phyloP scores from a whole-genome alignment of 2,797 vertebrate genomes.

The Alcedo quadribrachys region DNA sequence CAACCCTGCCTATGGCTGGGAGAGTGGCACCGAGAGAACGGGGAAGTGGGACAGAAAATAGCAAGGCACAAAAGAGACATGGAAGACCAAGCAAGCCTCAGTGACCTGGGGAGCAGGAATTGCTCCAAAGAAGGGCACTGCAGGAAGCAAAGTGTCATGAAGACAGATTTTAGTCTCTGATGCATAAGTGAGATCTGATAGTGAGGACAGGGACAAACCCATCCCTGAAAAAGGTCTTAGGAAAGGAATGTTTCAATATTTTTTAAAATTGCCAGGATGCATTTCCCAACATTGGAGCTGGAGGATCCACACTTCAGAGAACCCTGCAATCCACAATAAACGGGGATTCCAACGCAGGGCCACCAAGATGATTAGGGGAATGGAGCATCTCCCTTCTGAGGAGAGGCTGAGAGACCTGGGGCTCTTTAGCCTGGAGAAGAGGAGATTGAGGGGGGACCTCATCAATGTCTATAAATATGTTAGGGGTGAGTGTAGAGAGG shows the following conservation, averaged over 20 bases:
- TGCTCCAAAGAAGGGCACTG: not conserved
- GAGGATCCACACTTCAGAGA: not conserved
- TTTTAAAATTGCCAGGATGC: rapidly evolving
- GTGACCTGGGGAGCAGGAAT: too few relatives aligned
- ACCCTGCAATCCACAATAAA: rapidly evolving
- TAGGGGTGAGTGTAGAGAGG: too few relatives aligned
- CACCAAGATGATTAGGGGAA: too few relatives aligned
- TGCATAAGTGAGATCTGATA: not conserved
- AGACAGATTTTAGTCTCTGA: not conserved
- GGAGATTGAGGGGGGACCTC: too few relatives aligned
- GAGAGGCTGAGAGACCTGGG: too few relatives aligned
- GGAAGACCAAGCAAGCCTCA: rapidly evolving
- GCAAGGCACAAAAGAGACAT: rapidly evolving
- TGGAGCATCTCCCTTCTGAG: too few relatives aligned
- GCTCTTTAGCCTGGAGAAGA: too few relatives aligned
- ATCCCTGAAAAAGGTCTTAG: not conserved
- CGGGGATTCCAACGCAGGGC: too few relatives aligned
- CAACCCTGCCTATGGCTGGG: not conserved
- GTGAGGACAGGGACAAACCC: not conserved
- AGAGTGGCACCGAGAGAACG: too few relatives aligned
- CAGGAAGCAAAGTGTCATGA: not conserved
- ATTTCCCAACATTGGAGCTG: not conserved
- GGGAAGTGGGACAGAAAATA: not conserved
- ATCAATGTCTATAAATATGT: too few relatives aligned
- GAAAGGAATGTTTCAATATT: not conserved